A percentile compares a stretch with the other conserved stretches of the same genome.
These are phyloP conservation scores for Pseudoips prasinana DNA, from an alignment of 2,888 invertebrate genomes.

Conservation along the genomic window DNA sequence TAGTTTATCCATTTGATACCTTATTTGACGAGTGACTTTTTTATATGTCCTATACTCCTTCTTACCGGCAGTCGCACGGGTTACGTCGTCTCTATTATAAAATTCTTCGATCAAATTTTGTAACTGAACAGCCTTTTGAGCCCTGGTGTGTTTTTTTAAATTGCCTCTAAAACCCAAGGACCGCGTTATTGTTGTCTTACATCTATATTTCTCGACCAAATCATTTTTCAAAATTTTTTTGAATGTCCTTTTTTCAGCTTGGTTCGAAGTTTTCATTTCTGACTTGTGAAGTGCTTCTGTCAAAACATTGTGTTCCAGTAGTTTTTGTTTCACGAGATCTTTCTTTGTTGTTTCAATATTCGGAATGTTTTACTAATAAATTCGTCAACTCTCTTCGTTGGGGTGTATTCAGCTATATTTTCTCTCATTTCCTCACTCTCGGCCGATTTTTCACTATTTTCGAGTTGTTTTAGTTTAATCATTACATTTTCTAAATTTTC, in stretches of 20 bases:
- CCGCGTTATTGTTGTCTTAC: conserved; percentile 3
- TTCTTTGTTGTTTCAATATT: conserved; percentile 8
- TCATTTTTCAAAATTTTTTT: background rate
- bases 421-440: conserved; percentile 8
- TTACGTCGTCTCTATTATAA: conserved; percentile 9
- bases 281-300: conserved; percentile 6
- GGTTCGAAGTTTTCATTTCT: conserved; percentile 1
- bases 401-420: conserved; percentile 11
- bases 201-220: conserved; percentile 7
- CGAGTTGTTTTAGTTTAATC: conserved; percentile 8
- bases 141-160: conserved; percentile 5
- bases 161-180: conserved; percentile 9
- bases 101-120: conserved; percentile 7
- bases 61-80: conserved; percentile 10
- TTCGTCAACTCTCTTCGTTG: conserved; percentile 11
- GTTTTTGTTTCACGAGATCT: conserved; percentile 6
- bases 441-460: conserved; percentile 6
- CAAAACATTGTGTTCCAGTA: conserved; percentile 6
- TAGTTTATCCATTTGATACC: conserved; percentile 4
- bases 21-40: conserved; percentile 4
- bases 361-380: conserved; percentile 10
- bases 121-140: conserved; percentile 1
- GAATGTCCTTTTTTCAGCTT: no score
- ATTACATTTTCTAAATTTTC: conserved; percentile 1
- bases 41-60: conserved; percentile 7